phyloP scores from a whole-genome alignment of 37 sponge, comb jelly and placozoan genomes.

The Cliona cf. orientalis region DNA sequence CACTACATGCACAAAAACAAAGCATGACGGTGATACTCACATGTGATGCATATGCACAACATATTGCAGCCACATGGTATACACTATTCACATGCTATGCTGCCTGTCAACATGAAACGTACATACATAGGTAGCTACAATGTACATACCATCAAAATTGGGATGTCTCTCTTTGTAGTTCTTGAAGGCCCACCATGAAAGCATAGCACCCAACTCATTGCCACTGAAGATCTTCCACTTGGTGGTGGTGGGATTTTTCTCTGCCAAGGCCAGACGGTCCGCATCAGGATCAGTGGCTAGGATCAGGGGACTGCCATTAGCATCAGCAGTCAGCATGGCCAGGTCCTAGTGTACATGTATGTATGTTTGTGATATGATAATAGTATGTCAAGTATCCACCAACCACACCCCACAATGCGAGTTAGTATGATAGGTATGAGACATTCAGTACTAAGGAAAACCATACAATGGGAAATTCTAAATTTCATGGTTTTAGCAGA shows the following conservation, averaged over 20 bases:
- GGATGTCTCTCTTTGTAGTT: slow-evolving; percentile 75
- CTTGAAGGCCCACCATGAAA: slow-evolving; percentile 92
- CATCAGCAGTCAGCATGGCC: slow-evolving; percentile 88
- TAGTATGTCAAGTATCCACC: background rate
- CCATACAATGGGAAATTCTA: too few relatives aligned
- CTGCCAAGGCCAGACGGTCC: slow-evolving; percentile 94
- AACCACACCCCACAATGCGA: background rate
- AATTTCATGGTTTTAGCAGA: too few relatives aligned
- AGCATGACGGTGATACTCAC: background rate
- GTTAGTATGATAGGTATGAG: too few relatives aligned
- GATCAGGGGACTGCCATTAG: slow-evolving; percentile 68
- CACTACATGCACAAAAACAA: background rate
- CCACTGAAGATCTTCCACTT: slow-evolving; percentile 95
- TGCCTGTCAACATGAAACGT: too few relatives aligned
- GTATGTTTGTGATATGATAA: background rate
- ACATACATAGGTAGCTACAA: too few relatives aligned
- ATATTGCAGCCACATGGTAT: background rate
- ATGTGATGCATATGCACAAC: background rate
- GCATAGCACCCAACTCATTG: slow-evolving; percentile 92
- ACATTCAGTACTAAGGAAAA: too few relatives aligned
- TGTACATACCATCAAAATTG: slow-evolving; percentile 58
- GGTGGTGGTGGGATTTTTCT: slow-evolving; percentile 54
- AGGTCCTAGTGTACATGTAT: slow-evolving; percentile 73
- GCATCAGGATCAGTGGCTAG: slow-evolving; percentile 99
- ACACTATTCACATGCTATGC: too few relatives aligned